A percentile compares a stretch with the other conserved stretches of the same genome.
phyloP scores from a whole-genome alignment of 2,797 vertebrate species.

The Thamnophis elegans region DNA sequence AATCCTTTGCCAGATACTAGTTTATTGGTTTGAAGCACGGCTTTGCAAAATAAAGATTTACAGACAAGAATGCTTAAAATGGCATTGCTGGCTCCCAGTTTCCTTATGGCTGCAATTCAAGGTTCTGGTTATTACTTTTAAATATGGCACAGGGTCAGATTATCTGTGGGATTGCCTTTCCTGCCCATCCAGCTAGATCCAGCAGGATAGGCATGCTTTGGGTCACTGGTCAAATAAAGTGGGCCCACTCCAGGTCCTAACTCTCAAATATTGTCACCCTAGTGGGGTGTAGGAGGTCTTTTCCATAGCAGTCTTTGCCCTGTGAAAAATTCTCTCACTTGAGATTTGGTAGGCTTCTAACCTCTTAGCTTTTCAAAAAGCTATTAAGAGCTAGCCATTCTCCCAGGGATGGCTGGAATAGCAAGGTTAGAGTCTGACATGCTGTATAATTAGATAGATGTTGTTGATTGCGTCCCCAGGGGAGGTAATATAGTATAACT shows the following conservation, averaged over 20 bases:
- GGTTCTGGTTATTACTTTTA: not conserved
- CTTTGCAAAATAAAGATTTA: not conserved
- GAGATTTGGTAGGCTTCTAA: not conserved
- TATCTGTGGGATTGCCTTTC: not conserved
- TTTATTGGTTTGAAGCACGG: not conserved
- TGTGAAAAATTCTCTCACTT: not conserved
- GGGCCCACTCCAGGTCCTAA: not conserved
- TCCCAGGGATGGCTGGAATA: not conserved
- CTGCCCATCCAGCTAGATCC: not conserved
- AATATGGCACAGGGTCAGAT: not conserved
- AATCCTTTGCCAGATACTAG: not conserved
- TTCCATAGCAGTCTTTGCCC: not conserved
- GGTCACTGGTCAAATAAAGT: not conserved
- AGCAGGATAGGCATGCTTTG: not conserved
- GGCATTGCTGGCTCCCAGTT: not conserved
- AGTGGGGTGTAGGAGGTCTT: not conserved
- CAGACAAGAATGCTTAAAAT: not conserved
- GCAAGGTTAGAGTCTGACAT: not conserved
- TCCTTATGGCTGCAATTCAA: not conserved
- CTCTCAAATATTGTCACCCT: not conserved
- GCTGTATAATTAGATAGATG: not conserved
- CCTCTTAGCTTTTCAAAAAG: not conserved
- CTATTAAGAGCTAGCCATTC: not conserved
- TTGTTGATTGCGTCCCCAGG: not conserved
- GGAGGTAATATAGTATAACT: not conserved